Evolutionary conservation across 2,113 vertebrate genomes (phyloP).

Genomic region (Scomber scombrus): DNA sequence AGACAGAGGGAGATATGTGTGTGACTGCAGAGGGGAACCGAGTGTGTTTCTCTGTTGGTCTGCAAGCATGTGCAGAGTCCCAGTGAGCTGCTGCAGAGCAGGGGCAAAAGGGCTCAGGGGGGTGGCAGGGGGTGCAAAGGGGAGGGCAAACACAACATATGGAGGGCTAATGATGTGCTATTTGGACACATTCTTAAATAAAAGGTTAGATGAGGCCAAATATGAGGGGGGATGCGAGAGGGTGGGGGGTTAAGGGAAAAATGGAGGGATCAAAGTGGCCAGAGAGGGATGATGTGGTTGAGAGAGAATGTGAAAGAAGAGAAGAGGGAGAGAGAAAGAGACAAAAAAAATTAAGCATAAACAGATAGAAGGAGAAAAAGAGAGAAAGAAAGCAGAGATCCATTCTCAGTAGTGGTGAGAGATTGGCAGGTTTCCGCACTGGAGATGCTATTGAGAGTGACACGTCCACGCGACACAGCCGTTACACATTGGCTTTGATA

Average conservation of each 20-base stretch:
- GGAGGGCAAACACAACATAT: conserved; percentile 64
- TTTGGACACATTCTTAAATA: conserved; percentile 57
- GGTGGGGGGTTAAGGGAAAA: conserved; percentile 41
- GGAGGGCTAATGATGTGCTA: conserved; percentile 69
- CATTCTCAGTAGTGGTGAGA: conserved; percentile 43
- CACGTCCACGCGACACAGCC: conserved; percentile 61
- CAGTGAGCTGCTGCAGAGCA: conserved; percentile 47
- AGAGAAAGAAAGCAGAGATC: conserved; percentile 49
- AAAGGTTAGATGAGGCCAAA: conserved; percentile 64
- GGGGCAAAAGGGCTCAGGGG: conserved; percentile 52
- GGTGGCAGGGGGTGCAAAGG: background rate
- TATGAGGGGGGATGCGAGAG: conserved; percentile 31
- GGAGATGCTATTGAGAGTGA: conserved; percentile 68
- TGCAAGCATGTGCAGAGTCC: conserved; percentile 56
- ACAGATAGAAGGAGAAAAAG: conserved; percentile 8
- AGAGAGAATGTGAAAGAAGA: background rate
- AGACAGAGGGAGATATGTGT: conserved; percentile 8
- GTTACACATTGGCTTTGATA: conserved; percentile 78
- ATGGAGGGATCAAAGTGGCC: conserved; percentile 48
- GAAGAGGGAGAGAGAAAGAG: background rate
- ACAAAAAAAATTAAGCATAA: background rate
- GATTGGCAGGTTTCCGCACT: conserved; percentile 63
- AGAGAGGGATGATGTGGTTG: conserved; percentile 7
- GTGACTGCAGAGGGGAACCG: conserved; percentile 38
- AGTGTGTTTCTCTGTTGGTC: conserved; percentile 29